These are phyloP conservation scores for Rhyacophila evoluta DNA, from an alignment of 2,888 invertebrate genomes.

Conservation along the genomic window DNA sequence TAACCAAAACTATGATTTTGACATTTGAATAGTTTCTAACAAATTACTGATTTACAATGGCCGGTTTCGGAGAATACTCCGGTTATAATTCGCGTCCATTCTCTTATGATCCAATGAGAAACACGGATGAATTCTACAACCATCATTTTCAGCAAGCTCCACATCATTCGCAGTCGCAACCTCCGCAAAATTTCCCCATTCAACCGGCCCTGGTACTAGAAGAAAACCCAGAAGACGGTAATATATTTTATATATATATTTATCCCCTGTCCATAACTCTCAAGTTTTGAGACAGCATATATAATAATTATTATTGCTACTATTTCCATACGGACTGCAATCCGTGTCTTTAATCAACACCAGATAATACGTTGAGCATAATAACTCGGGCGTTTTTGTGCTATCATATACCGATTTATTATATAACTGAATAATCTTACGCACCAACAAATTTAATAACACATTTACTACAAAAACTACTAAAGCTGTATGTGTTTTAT, in stretches of 20 bases:
- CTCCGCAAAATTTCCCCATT: constrained; percentile 67
- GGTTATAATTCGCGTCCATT: constrained; percentile 62
- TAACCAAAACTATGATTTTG: constrained; percentile 5
- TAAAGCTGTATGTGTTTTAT: too few species aligned
- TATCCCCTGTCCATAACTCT: too few species aligned
- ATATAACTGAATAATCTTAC: too few species aligned
- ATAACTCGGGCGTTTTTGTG: too few species aligned
- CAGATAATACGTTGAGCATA: too few species aligned
- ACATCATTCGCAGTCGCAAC: constrained; percentile 67
- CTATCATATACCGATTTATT: too few species aligned
- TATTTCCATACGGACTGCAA: too few species aligned
- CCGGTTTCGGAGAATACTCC: constrained; percentile 67
- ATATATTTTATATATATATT: not conserved
- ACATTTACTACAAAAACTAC: too few species aligned
- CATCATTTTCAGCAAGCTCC: constrained; percentile 67
- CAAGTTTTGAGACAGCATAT: too few species aligned
- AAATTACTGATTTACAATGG: constrained; percentile 59
- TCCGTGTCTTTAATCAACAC: too few species aligned
- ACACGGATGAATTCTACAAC: constrained; percentile 51
- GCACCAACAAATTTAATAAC: too few species aligned
- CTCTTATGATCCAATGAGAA: constrained; percentile 63
- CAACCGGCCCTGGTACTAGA: constrained; percentile 69
- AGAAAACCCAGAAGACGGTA: constrained; percentile 66
- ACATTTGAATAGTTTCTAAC: constrained; percentile 15
- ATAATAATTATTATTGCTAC: too few species aligned